Evolutionary conservation across 2,113 vertebrate species (phyloP).

Genomic region (Fulmarus glacialis): DNA sequence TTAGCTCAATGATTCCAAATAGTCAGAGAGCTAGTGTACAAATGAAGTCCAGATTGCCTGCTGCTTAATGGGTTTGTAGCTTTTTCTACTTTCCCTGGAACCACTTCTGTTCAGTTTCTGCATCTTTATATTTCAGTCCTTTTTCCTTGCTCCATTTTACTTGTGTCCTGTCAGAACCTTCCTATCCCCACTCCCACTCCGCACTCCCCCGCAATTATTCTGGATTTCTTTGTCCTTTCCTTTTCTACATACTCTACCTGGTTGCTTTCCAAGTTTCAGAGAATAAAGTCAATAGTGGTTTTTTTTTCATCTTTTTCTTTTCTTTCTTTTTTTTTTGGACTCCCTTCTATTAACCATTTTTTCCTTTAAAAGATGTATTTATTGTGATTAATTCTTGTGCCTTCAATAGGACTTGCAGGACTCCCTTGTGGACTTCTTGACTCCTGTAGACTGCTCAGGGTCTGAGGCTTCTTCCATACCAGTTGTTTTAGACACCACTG

Average conservation of each 20-base stretch:
- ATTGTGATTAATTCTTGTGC: not conserved
- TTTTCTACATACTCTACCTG: not conserved
- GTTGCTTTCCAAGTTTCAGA: not conserved
- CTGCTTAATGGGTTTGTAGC: not conserved
- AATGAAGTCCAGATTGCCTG: not conserved
- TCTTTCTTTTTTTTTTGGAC: fast-evolving
- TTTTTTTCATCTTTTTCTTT: not conserved
- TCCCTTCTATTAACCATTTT: not conserved
- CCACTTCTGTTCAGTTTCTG: not conserved
- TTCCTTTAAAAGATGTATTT: not conserved
- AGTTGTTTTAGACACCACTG: not conserved
- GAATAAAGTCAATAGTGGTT: not conserved
- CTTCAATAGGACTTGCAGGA: not conserved
- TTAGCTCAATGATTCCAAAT: not conserved
- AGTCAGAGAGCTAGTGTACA: not conserved
- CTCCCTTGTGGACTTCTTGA: not conserved
- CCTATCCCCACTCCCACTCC: not conserved
- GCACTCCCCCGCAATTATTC: not conserved
- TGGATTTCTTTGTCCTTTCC: not conserved
- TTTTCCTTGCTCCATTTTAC: not conserved
- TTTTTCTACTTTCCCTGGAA: not conserved
- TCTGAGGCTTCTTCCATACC: not conserved
- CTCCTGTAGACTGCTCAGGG: not conserved
- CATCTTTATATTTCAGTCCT: not conserved
- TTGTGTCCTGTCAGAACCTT: not conserved